Evolutionary conservation across 2,888 invertebrate genomes (phyloP).

Genomic region (Oxytorus armatus): DNA sequence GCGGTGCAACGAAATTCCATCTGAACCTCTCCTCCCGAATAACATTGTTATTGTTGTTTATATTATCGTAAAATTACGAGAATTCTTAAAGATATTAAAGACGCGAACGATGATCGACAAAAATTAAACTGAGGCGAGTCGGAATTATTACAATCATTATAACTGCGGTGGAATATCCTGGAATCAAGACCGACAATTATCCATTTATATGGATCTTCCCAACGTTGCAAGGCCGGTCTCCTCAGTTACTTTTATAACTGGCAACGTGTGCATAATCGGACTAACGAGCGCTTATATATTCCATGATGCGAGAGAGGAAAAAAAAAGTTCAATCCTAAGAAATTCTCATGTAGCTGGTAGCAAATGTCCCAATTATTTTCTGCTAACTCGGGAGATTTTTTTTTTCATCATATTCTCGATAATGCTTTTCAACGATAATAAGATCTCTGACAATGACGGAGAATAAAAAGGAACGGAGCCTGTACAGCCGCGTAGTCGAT

Average conservation of each 20-base stretch:
- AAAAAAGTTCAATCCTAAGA: background rate
- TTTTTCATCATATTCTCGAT: constrained; percentile 42
- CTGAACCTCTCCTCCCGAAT: too few species aligned
- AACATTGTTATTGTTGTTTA: too few species aligned
- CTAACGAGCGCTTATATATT: constrained; percentile 18
- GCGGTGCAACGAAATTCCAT: constrained; percentile 25
- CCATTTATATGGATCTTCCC: constrained; percentile 18
- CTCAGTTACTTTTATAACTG: constrained; percentile 41
- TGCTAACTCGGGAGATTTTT: constrained; percentile 27
- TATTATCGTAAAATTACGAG: too few species aligned
- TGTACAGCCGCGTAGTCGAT: constrained; percentile 11
- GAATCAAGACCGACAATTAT: constrained; percentile 38
- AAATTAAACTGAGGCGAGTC: background rate
- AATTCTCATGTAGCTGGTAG: background rate
- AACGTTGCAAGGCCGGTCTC: background rate
- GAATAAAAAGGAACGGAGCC: background rate
- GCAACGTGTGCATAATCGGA: constrained; percentile 41
- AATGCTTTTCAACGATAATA: constrained; percentile 37
- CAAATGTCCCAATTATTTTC: constrained; percentile 47
- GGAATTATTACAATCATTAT: background rate
- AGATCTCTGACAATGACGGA: background rate
- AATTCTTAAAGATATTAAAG: too few species aligned
- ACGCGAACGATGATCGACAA: too few species aligned
- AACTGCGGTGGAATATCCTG: background rate
- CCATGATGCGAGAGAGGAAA: background rate